phyloP scores from a whole-genome alignment of 2,888 invertebrate species.

The Auanema sp. region DNA sequence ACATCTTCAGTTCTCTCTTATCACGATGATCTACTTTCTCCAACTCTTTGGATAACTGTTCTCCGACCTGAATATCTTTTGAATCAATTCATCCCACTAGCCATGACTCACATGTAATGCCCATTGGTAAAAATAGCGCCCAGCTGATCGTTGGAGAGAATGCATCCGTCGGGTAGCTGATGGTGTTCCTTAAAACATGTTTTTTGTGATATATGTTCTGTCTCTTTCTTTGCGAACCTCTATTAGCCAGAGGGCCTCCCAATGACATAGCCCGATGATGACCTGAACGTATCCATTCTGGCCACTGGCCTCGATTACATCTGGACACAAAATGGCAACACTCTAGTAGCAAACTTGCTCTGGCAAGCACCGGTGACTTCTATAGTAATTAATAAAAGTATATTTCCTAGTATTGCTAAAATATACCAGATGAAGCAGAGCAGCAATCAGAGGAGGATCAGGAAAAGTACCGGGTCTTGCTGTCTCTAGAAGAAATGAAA shows the following conservation, averaged over 20 bases:
- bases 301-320: slow-evolving; percentile 98
- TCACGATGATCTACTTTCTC: slow-evolving; percentile 66
- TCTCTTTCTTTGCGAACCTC: slow-evolving; percentile 67
- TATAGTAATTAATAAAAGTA: slow-evolving; percentile 70
- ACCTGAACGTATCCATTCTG: slow-evolving; percentile 74
- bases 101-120: slow-evolving; percentile 13
- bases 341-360: slow-evolving; percentile 88
- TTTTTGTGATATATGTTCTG: slow-evolving; percentile 58
- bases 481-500: slow-evolving; percentile 89
- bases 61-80: slow-evolving; percentile 69
- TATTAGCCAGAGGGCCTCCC: slow-evolving; percentile 64
- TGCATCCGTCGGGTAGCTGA: slow-evolving; percentile 66
- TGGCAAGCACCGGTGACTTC: slow-evolving; percentile 87
- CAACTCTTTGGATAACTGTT: slow-evolving; percentile 85
- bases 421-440: slow-evolving; percentile 84
- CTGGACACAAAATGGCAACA: slow-evolving; percentile 94
- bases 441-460: slow-evolving; percentile 91
- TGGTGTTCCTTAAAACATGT: slow-evolving; percentile 31
- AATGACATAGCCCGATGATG: slow-evolving; percentile 38
- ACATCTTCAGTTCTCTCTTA: slow-evolving; percentile 65
- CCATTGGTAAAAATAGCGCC: slow-evolving; percentile 96
- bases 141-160: slow-evolving; percentile 83
- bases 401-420: no score
- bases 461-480: slow-evolving; percentile 94
- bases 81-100: background rate